A percentile compares a stretch with the other conserved stretches of the same genome.
These are phyloP conservation scores for Lottia gigantea DNA, from an alignment of 2,888 invertebrate genomes.

Conservation along the genomic window DNA sequence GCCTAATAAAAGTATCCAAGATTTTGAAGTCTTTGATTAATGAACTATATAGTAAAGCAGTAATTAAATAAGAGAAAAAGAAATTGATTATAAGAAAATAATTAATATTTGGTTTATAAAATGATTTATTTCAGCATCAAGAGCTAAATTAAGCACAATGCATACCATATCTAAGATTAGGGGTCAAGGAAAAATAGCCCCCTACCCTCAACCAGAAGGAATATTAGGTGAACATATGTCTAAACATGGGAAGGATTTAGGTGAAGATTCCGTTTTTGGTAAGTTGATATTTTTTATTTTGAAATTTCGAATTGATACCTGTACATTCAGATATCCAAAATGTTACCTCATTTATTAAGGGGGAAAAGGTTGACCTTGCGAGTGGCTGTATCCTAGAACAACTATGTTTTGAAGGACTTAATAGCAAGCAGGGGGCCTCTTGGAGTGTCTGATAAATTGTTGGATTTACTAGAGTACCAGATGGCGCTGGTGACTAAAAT, in stretches of 20 bases:
- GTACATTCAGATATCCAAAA: no score
- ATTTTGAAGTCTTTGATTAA: not conserved
- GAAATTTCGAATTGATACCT: no score
- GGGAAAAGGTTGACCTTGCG: no score
- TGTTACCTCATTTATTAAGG: no score
- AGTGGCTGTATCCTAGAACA: no score
- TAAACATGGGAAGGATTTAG: conserved; percentile 92
- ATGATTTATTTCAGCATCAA: conserved; percentile 66
- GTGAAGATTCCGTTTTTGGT: conserved; percentile 94
- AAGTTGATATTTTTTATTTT: conserved; percentile 50
- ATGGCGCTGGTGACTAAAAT: no score
- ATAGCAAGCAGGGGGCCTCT: no score
- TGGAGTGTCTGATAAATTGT: no score
- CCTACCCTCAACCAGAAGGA: conserved; percentile 99
- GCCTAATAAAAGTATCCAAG: not conserved
- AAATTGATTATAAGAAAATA: not conserved
- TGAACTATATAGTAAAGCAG: no score
- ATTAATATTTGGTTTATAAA: not conserved
- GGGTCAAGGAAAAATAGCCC: conserved; percentile 95
- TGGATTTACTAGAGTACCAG: no score
- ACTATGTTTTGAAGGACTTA: no score
- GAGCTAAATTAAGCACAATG: conserved; percentile 71
- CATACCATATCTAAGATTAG: conserved; percentile 89
- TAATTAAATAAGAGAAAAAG: no score
- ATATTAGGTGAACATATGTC: conserved; percentile 97